phyloP scores from a whole-genome alignment of 1,140 invertebrate species.

The Sycobia sp. region DNA sequence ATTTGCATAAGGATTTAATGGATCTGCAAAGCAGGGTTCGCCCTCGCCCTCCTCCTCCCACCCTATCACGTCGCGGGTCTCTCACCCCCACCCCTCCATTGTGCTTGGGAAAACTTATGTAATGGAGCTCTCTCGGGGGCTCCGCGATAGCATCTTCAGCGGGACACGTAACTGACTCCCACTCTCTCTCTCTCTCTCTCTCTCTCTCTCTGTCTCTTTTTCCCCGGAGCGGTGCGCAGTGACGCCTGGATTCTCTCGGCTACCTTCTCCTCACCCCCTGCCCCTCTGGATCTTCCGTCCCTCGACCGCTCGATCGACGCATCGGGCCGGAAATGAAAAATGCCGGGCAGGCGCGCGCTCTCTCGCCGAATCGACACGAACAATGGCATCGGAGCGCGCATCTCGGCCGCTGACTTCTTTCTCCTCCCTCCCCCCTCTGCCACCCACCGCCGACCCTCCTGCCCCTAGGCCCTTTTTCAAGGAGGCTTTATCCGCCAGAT shows the following conservation, averaged over 20 bases:
- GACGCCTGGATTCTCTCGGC: no score
- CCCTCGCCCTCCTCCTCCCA: neutral
- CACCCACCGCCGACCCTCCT: neutral
- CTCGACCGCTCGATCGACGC: conserved; percentile 20
- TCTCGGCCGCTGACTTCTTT: neutral
- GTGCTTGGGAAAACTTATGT: conserved; percentile 46
- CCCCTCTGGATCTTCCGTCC: no score
- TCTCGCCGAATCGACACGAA: conserved; percentile 13
- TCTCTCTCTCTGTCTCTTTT: neutral
- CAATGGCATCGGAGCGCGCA: conserved; percentile 15
- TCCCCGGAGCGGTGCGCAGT: neutral
- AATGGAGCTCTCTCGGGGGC: conserved; percentile 38
- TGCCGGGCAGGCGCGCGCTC: neutral
- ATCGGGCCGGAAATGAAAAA: conserved; percentile 33
- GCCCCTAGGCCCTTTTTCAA: no score
- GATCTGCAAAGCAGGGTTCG: no score
- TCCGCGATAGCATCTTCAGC: conserved; percentile 46
- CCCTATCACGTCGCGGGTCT: neutral
- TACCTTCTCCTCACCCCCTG: no score
- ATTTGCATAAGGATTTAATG: conserved; percentile 54
- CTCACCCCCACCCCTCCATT: neutral
- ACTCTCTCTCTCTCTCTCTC: neutral
- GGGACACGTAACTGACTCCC: conserved; percentile 45
- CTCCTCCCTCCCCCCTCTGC: neutral
- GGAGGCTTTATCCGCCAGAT: no score